Evolutionary conservation across 2,797 vertebrate genomes (phyloP).

Genomic region (Carcharodon carcharias): DNA sequence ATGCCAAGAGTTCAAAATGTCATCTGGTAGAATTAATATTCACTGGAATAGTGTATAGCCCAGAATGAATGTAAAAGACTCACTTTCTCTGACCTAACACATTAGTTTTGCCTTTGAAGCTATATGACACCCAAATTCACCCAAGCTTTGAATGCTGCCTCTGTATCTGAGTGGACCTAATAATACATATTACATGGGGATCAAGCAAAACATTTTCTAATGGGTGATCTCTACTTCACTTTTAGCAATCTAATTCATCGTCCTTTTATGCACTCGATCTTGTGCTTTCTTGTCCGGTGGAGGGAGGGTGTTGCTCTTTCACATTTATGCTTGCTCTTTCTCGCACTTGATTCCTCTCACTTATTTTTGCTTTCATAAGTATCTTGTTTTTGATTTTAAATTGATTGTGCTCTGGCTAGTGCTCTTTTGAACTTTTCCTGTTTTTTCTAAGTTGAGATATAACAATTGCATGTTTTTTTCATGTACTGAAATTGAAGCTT

Average conservation of each 20-base stretch:
- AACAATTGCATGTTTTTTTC: not conserved
- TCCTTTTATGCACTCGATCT: not conserved
- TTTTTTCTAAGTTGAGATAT: not conserved
- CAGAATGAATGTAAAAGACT: not conserved
- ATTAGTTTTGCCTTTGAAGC: not conserved
- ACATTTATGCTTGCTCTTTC: not conserved
- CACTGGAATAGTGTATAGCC: not conserved
- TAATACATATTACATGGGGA: not conserved
- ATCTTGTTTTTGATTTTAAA: not conserved
- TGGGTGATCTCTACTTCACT: not conserved
- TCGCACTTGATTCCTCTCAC: not conserved
- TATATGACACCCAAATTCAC: not conserved
- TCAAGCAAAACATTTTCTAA: not conserved
- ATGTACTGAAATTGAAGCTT: not conserved
- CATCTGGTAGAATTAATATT: not conserved
- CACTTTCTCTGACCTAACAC: not conserved
- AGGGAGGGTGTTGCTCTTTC: not conserved
- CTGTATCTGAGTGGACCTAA: not conserved
- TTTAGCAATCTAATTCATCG: not conserved
- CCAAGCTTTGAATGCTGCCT: not conserved
- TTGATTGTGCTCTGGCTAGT: not conserved
- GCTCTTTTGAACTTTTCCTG: not conserved
- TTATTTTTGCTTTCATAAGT: not conserved
- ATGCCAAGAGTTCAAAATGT: not conserved
- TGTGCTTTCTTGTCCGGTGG: not conserved